Percentiles rank a stretch among this genome's conserved stretches.
These are phyloP conservation scores for Schizotus pectinicornis DNA, from an alignment of 2,888 invertebrate species.

Conservation along the genomic window DNA sequence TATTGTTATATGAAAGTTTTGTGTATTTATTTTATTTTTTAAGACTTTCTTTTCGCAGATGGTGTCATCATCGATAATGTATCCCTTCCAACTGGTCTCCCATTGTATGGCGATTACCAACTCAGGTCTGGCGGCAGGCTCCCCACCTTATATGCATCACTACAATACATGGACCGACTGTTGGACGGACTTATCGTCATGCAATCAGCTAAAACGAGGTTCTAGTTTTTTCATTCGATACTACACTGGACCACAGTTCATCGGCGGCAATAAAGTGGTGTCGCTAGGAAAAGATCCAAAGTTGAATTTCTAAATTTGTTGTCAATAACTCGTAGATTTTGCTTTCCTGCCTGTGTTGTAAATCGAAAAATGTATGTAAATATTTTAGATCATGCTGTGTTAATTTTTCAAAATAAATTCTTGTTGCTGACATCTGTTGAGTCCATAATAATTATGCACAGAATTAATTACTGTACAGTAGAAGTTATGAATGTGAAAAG, in stretches of 20 bases:
- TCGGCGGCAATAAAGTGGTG: conserved; percentile 22
- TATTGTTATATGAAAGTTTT: conserved; percentile 14
- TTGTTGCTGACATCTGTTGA: conserved; percentile 7
- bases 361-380: conserved; percentile 23
- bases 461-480: background rate
- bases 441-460: background rate
- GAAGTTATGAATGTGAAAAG: too few relatives aligned
- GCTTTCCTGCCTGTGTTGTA: conserved; percentile 6
- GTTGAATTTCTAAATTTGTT: conserved; percentile 11
- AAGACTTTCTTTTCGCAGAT: conserved; percentile 62
- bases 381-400: conserved; percentile 19
- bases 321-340: conserved; percentile 12
- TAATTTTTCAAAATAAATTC: conserved; percentile 19
- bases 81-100: conserved; percentile 90
- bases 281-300: conserved; percentile 3
- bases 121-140: conserved; percentile 79
- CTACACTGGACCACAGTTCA: conserved; percentile 62
- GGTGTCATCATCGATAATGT: conserved; percentile 83
- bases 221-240: conserved; percentile 83
- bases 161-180: conserved; percentile 84
- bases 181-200: conserved; percentile 77
- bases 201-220: conserved; percentile 84
- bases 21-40: conserved; percentile 18
- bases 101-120: conserved; percentile 90
- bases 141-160: conserved; percentile 83